A percentile compares a stretch with the other conserved stretches of the same genome.
These are phyloP conservation scores for Gobionotothen gibberifrons DNA, from an alignment of 2,797 vertebrate species.

Conservation along the genomic window DNA sequence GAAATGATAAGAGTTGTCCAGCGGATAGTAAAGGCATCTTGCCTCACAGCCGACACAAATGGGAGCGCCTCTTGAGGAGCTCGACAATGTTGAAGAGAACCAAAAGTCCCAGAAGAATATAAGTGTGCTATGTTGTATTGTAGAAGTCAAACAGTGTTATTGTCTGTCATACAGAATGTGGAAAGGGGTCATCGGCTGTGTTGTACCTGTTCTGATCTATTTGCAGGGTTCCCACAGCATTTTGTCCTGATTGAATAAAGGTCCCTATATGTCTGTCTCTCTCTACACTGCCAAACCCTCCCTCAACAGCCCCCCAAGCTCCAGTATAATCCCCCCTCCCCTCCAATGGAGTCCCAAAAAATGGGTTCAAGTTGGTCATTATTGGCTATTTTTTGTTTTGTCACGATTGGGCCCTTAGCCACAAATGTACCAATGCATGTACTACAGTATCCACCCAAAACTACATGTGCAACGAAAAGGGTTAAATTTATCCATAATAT, in stretches of 20 bases:
- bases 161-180: constrained; percentile 66
- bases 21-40: constrained; percentile 33
- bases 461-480: constrained; percentile 83
- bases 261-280: constrained; percentile 71
- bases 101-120: constrained; percentile 55
- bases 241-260: constrained; percentile 55
- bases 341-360: constrained; percentile 29
- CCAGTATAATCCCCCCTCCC: constrained; percentile 39
- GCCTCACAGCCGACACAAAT: constrained; percentile 40
- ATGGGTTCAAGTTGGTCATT: constrained; percentile 37
- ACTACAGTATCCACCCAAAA: constrained; percentile 84
- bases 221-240: constrained; percentile 52
- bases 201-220: constrained; percentile 57
- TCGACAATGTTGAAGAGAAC: constrained; percentile 52
- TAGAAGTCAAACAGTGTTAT: constrained; percentile 64
- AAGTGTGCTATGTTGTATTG: constrained; percentile 49
- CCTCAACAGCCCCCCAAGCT: constrained; percentile 39
- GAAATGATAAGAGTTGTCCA: constrained; percentile 51
- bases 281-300: constrained; percentile 68
- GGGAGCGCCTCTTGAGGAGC: constrained; percentile 48
- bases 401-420: constrained; percentile 65
- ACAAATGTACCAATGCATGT: constrained; percentile 84
- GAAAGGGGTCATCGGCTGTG: constrained; percentile 47
- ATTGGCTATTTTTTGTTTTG: constrained; percentile 37
- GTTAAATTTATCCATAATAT: constrained; percentile 76